These are phyloP conservation scores for Halictus quadricinctus DNA, from an alignment of 2,888 invertebrate genomes.

Conservation along the genomic window DNA sequence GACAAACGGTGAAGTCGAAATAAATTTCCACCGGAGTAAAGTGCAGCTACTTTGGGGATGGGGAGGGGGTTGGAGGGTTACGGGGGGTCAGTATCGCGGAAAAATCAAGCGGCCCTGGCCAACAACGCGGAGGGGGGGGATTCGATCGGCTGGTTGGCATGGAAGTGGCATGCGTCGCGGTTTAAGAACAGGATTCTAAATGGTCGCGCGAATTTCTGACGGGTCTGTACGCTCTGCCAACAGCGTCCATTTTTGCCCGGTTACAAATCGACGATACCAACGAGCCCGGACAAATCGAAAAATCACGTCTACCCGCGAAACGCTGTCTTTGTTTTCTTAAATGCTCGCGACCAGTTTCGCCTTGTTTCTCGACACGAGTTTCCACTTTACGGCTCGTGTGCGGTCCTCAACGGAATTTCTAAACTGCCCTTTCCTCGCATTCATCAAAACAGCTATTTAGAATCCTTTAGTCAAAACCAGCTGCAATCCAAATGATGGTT, in stretches of 20 bases:
- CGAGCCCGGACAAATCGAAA: not conserved
- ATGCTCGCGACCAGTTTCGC: too few relatives aligned
- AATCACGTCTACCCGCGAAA: not conserved
- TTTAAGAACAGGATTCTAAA: constrained; percentile 47
- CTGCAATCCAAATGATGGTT: too few relatives aligned
- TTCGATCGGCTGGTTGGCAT: constrained; percentile 51
- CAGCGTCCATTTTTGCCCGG: not conserved
- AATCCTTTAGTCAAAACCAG: too few relatives aligned
- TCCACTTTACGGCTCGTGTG: too few relatives aligned
- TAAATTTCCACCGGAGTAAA: constrained; percentile 5
- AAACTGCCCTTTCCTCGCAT: too few relatives aligned
- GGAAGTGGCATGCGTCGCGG: constrained; percentile 41
- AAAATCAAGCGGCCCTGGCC: constrained; percentile 38
- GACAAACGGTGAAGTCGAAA: constrained; percentile 2
- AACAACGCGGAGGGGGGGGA: constrained; percentile 23
- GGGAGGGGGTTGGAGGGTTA: not conserved
- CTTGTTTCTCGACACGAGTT: too few relatives aligned
- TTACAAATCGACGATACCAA: constrained; percentile 22
- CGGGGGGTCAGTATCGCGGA: constrained; percentile 26
- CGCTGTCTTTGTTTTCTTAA: not conserved
- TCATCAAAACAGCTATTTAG: too few relatives aligned
- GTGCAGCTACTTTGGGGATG: not conserved
- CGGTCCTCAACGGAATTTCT: too few relatives aligned
- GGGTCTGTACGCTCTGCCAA: constrained; percentile 37
- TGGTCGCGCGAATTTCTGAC: constrained; percentile 28